Evolutionary conservation across 2,797 vertebrate species (phyloP), one percentile per base, ranked within the genome.

Genomic region (Bradypodion pumilum): DNA sequence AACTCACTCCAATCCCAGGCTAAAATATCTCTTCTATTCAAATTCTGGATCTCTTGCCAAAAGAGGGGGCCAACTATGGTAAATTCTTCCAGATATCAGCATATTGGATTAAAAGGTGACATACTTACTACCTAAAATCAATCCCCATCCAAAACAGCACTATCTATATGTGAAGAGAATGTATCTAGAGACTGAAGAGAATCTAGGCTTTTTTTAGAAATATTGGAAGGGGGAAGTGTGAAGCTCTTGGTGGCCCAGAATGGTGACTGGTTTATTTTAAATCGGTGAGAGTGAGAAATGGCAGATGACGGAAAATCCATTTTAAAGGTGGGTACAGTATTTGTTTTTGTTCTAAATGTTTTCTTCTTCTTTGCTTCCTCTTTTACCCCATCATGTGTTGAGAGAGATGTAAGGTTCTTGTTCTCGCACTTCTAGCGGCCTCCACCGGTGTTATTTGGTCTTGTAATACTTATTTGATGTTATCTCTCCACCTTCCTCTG

Each of bases 41-140:
- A 82, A 19, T 78, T 85, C 84, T 91, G 76, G 83, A 88, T 72
- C 23, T 84, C 83, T 37, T 40, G 82, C 12, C 37, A 59, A 49
- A 80, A 86, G 10, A 78, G 35, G 73, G 59, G 83, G 86, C 74
- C 70, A 81, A 88, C 83, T 87, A 86, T 1, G 25, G 80, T 88
- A 42, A 75, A 81, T 81, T 78, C 76, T 90, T 92, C 87, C 66
- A 87, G 62, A 74, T 74, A 37, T 1, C 68, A 52, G 2, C 91
- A 87, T 89, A 72, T 52, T 2, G 84, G 52, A 72, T 89, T 74
- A 88, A 13, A n/a, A 56, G 52, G 52, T 56, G 83, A 75, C 23
- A n/a, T n/a, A n/a, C n/a, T 13, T 78, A 81, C 87, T 80, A 63
- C 87, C 80, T 62, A 85, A 56, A 27, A 80, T 75, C 13, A 74